Percentiles rank a stretch among this genome's conserved stretches.
Evolutionary conservation across 2,888 invertebrate species (phyloP).

Genomic region (Trichopoda pennipes): DNA sequence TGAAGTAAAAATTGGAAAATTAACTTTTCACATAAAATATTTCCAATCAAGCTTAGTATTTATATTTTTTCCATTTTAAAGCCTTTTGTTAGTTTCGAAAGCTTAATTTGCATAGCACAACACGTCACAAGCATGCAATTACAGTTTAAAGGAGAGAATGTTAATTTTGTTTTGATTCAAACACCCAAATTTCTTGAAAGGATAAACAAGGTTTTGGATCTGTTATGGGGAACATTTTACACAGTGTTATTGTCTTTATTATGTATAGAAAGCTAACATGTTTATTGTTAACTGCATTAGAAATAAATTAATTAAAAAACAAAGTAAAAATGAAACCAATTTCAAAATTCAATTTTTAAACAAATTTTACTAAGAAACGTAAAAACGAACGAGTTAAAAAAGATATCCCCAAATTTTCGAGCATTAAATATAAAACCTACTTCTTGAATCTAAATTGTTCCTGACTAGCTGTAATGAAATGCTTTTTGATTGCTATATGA

Average conservation of each 20-base stretch:
- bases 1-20: too few species aligned
- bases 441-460: too few species aligned
- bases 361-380: too few species aligned
- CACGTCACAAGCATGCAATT: conserved; percentile 66
- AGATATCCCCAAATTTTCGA: too few species aligned
- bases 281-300: conserved; percentile 11
- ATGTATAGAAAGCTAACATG: not conserved
- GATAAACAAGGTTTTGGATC: not conserved
- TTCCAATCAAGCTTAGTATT: not conserved
- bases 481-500: too few species aligned
- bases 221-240: not conserved
- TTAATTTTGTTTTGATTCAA: not conserved
- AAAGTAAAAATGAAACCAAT: too few species aligned
- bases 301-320: not conserved
- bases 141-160: conserved; percentile 4
- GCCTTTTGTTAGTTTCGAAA: conserved; percentile 24
- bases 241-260: conserved; percentile 30
- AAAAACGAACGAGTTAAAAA: too few species aligned
- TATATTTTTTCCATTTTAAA: conserved; percentile 10
- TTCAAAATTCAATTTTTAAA: too few species aligned
- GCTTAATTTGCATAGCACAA: conserved; percentile 21
- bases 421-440: too few species aligned
- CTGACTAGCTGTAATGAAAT: too few species aligned
- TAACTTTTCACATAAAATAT: not conserved
- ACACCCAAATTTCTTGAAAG: not conserved